Base-by-base conservation (phyloP, 2,797 vertebrate genomes). In the Chaenodraco wilsoni region DNA sequence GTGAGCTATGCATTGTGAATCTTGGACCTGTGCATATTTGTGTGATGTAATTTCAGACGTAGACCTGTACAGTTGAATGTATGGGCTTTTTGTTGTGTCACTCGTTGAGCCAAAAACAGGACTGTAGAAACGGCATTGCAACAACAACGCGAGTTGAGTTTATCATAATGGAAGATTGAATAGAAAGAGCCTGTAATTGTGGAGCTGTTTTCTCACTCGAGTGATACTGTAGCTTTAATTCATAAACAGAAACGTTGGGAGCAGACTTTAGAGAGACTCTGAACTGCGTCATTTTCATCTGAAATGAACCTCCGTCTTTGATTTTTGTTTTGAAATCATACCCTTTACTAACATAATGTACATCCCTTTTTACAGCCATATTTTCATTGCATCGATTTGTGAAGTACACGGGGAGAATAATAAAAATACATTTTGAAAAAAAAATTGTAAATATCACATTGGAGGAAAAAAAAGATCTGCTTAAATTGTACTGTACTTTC, bases 401-500 rank as follows among this genome's bases (percentile, higher is more conserved):
- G 74, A 90, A 84, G 81, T 89, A 84, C 82, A 85, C 83, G 54
- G 85, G 86, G 87, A 90, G 84, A 88, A 74, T 56, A 74, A 77
- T 80, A 72, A 12, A 37, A 54, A 87, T 79, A 81, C 68, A 65
- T 90, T 87, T 90, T 87, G 68, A 14, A 67, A 63, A 69, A 56
- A 69, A 67, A 59, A 86, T 85, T 94, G 93, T 95, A 94, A 93
- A 95, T 94, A 94, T 89, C 89, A 91, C 86, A 80, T 72, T 81
- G 21, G 21, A 21, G 79, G 27, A 13, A 61, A 83, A 82, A 87
- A 80, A 86, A 91, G 86, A 88, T 92, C 86, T 94, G 93, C 90
- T 92, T 93, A 89, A 92, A 93, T 91, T 94, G 92, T 95, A 95
- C 93, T 95, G 93, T 95, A 95, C 93, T 95, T 95, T 94, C 87